Conservation (phyloP, 2,113 vertebrate genomes). For the Sardina pilchardus region DNA sequence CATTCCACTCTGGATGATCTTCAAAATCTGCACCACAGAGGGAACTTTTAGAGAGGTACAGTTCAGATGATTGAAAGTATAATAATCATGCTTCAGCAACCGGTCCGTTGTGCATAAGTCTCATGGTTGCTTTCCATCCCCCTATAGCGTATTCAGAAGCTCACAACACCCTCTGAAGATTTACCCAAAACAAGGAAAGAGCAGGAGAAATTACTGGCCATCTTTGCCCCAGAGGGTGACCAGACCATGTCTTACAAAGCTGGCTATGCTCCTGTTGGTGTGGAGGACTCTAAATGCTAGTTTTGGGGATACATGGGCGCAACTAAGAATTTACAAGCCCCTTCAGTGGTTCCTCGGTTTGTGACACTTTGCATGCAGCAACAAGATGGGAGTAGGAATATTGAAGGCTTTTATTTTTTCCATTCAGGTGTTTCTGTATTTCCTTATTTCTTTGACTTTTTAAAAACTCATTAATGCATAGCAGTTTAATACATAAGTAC, state of each 20-base stretch:
- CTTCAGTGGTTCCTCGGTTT: background rate
- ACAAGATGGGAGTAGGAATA: background rate
- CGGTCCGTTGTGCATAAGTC: background rate
- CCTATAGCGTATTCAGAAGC: slow-evolving; percentile 64
- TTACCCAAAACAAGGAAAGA: slow-evolving; percentile 74
- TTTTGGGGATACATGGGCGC: background rate
- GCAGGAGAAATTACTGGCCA: slow-evolving; percentile 67
- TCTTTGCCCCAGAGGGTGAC: slow-evolving; percentile 56
- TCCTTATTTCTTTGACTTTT: background rate
- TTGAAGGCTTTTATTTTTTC: background rate
- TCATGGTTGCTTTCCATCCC: background rate
- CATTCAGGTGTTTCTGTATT: background rate
- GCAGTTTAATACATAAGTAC: background rate
- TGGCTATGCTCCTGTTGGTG: background rate
- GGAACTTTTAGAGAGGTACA: slow-evolving; percentile 83
- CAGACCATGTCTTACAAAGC: background rate
- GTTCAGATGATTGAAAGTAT: background rate
- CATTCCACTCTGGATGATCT: slow-evolving; percentile 76
- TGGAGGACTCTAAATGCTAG: slow-evolving; percentile 61
- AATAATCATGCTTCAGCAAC: background rate
- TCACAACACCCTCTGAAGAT: slow-evolving; percentile 65
- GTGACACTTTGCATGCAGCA: too few species aligned
- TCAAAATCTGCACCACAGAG: slow-evolving; percentile 78
- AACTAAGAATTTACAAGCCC: background rate
- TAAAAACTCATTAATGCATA: background rate